phyloP scores from a whole-genome alignment of 2,113 vertebrate genomes.

The Sylvietta virens region DNA sequence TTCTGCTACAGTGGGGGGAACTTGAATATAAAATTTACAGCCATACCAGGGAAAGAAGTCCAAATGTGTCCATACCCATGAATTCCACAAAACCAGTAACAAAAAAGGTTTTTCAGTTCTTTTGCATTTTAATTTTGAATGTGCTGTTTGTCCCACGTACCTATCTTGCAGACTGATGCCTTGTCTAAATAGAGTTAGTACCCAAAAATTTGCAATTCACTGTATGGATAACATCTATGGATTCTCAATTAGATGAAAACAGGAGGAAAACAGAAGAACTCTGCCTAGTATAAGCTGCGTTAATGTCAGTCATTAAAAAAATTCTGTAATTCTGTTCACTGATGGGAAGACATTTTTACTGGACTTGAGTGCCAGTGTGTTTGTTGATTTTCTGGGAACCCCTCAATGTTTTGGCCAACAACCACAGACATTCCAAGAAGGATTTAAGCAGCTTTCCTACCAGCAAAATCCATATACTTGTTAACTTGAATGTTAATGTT shows the following conservation, averaged over 20 bases:
- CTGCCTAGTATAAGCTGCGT: background rate
- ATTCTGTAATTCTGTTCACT: background rate
- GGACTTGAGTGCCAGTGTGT: rapidly evolving
- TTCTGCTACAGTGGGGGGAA: background rate
- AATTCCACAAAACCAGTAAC: background rate
- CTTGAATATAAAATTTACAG: background rate
- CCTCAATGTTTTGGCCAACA: background rate
- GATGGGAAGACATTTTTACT: background rate
- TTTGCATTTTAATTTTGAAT: background rate
- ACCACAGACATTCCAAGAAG: background rate
- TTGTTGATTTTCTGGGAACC: background rate
- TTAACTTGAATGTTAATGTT: background rate
- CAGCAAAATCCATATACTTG: background rate
- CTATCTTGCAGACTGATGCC: background rate
- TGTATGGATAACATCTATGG: too few species aligned
- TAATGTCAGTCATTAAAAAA: background rate
- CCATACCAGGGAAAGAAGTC: background rate
- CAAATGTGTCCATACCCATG: background rate
- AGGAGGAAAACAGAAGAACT: background rate
- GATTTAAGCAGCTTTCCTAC: background rate
- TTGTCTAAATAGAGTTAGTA: background rate
- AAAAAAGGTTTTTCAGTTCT: background rate
- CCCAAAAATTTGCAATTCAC: background rate
- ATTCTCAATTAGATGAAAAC: background rate
- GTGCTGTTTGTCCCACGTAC: background rate